phyloP scores from a whole-genome alignment of 2,888 invertebrate species.

The Allolobophora icterica region DNA sequence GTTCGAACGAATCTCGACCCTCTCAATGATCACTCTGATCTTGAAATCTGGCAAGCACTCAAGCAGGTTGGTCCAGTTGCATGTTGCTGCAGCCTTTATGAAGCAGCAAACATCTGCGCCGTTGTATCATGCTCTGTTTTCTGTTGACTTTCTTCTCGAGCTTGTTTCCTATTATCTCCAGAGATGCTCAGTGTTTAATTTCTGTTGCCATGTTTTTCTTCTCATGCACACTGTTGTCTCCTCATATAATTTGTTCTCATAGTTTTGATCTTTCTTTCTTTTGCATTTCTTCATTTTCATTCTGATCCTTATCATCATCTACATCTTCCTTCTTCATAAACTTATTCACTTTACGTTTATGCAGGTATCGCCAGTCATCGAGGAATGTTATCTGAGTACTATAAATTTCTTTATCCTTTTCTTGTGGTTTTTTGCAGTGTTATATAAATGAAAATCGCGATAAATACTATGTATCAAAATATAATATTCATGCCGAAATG shows the following conservation, averaged over 20 bases:
- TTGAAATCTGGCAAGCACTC: slow-evolving; percentile 57
- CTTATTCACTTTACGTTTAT: not conserved
- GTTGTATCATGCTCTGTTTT: too few species aligned
- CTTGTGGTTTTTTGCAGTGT: not conserved
- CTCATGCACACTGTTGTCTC: not conserved
- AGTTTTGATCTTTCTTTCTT: not conserved
- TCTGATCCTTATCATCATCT: not conserved
- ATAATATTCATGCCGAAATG: not conserved
- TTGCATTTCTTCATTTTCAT: not conserved
- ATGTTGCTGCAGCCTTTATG: not conserved
- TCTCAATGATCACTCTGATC: slow-evolving; percentile 57
- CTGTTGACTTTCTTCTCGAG: too few species aligned
- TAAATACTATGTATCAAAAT: not conserved
- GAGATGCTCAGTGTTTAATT: too few species aligned
- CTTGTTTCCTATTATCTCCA: not conserved
- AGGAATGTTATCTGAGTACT: not conserved
- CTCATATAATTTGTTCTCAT: not conserved
- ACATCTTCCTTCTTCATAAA: not conserved
- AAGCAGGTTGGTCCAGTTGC: slow-evolving; percentile 53
- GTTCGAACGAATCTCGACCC: too few species aligned
- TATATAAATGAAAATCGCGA: not conserved
- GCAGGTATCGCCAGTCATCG: not conserved
- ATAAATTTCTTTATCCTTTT: not conserved
- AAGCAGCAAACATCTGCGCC: too few species aligned
- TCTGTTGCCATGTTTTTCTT: too few species aligned